phyloP scores from a whole-genome alignment of 2,113 vertebrate genomes.

The Leucopsar rothschildi region DNA sequence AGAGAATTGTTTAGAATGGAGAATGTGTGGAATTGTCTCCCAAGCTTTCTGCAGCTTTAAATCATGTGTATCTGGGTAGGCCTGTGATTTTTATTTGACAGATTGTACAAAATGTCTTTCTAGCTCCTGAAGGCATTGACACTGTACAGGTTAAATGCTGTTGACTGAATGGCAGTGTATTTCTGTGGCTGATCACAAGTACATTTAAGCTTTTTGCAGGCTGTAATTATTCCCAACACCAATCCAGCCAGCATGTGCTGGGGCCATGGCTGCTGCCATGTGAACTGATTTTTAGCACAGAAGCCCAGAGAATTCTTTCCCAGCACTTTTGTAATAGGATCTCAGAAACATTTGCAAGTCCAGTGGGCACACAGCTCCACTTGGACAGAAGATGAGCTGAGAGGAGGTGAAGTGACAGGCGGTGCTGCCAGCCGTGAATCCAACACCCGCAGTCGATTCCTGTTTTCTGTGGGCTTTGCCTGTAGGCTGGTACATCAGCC shows the following conservation, averaged over 20 bases:
- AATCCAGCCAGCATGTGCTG: neutral
- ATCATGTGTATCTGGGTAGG: neutral
- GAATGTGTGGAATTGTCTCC: neutral
- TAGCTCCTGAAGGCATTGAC: neutral
- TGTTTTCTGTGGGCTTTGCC: neutral
- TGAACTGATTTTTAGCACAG: neutral
- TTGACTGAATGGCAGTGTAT: neutral
- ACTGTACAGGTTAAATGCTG: neutral
- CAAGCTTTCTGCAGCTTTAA: neutral
- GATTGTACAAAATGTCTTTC: neutral
- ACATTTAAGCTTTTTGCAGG: neutral
- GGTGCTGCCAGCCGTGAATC: neutral
- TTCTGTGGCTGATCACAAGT: neutral
- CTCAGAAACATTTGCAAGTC: neutral
- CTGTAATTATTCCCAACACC: neutral
- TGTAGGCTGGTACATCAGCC: neutral
- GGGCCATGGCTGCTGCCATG: neutral
- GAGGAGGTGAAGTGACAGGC: slow-evolving; percentile 16
- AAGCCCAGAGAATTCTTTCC: neutral
- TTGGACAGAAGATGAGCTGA: neutral
- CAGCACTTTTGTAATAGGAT: neutral
- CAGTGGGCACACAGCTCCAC: neutral
- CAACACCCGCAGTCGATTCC: neutral
- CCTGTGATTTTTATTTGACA: neutral
- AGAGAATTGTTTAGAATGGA: neutral